A percentile compares a stretch with the other conserved stretches of the same genome.
phyloP scores from a whole-genome alignment of 2,888 invertebrate genomes.

The Ditula angustiorana region DNA sequence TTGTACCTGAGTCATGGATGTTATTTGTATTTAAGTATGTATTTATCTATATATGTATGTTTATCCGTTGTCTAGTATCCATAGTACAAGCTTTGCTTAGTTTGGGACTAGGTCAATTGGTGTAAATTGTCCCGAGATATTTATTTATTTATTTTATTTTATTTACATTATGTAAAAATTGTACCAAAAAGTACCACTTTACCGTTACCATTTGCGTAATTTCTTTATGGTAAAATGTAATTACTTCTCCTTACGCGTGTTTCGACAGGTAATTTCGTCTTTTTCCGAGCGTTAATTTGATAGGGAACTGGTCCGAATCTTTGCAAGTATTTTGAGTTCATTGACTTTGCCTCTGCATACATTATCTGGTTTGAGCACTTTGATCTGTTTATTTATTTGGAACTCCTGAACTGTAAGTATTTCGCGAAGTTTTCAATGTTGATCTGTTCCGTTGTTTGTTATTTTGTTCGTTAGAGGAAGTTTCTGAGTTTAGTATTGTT shows the following conservation, averaged over 20 bases:
- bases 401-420: constrained; percentile 34
- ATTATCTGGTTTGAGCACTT: constrained; percentile 34
- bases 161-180: too few relatives aligned
- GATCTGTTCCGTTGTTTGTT: constrained; percentile 30
- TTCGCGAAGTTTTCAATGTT: constrained; percentile 36
- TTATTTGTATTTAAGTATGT: too few relatives aligned
- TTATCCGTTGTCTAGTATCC: too few relatives aligned
- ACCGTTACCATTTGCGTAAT: not conserved
- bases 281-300: constrained; percentile 16
- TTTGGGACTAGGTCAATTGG: too few relatives aligned
- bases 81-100: too few relatives aligned
- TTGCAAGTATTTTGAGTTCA: constrained; percentile 23
- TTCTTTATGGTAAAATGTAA: not conserved
- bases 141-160: too few relatives aligned
- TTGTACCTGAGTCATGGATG: too few relatives aligned
- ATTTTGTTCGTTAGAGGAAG: constrained; percentile 21
- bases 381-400: constrained; percentile 41
- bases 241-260: not conserved
- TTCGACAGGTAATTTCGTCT: not conserved
- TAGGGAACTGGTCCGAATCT: constrained; percentile 32
- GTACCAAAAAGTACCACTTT: not conserved
- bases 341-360: constrained; percentile 30
- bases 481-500: constrained; percentile 19
- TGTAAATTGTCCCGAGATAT: too few relatives aligned
- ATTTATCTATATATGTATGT: too few relatives aligned